A percentile compares a stretch with the other conserved stretches of the same genome.
These are phyloP conservation scores for Drosophila takahashii DNA, from an alignment of 1,140 invertebrate genomes.

Conservation along the genomic window DNA sequence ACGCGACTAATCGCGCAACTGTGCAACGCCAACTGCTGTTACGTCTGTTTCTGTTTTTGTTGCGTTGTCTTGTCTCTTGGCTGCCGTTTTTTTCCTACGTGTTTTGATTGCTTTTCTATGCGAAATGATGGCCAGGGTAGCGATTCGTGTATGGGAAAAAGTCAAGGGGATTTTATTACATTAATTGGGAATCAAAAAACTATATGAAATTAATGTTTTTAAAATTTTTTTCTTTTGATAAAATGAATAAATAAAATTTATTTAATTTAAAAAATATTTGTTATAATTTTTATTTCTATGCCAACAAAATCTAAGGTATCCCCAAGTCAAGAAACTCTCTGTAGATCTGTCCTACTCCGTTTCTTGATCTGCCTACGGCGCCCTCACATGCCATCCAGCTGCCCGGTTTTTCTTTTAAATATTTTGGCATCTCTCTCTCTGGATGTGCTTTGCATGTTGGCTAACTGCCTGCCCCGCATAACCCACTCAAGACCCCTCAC, in stretches of 20 bases:
- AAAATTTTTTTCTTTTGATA: too few relatives aligned
- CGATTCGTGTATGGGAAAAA: not conserved
- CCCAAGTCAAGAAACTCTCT: not conserved
- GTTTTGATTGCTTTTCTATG: slow-evolving; percentile 68
- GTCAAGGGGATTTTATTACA: not conserved
- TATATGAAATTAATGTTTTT: too few relatives aligned
- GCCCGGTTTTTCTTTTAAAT: slow-evolving; percentile 33
- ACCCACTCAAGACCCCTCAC: slow-evolving; percentile 19
- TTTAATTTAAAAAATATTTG: too few relatives aligned
- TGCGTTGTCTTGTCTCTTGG: slow-evolving; percentile 59
- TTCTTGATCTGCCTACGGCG: slow-evolving; percentile 52
- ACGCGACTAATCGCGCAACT: slow-evolving; percentile 54
- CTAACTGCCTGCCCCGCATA: slow-evolving; percentile 55
- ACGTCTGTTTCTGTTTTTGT: slow-evolving; percentile 47
- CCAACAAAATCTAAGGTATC: not conserved
- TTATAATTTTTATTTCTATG: too few relatives aligned
- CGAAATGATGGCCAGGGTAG: slow-evolving; percentile 32
- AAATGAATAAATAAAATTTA: too few relatives aligned
- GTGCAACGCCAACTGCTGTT: slow-evolving; percentile 73
- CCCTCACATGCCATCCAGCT: slow-evolving; percentile 70
- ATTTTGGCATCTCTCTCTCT: slow-evolving; percentile 46
- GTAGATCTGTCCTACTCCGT: slow-evolving; percentile 6
- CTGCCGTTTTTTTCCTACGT: slow-evolving; percentile 15
- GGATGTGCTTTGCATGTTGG: slow-evolving; percentile 67
- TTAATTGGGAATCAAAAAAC: too few relatives aligned